Conservation (phyloP, 1,140 invertebrate species). For the Contarinia nasturtii region DNA sequence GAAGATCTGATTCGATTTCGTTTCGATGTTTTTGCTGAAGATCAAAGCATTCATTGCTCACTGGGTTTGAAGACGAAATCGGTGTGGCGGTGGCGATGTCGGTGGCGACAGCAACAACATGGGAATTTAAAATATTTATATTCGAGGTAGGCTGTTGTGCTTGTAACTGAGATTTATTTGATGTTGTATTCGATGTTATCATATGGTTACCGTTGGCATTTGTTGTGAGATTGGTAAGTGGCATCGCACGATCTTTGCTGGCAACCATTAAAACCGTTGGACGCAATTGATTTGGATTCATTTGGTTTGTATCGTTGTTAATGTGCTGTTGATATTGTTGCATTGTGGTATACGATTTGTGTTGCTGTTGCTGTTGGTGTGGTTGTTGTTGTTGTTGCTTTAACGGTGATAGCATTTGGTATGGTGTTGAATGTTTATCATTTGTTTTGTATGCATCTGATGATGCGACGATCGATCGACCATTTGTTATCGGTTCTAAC, state of each 20-base stretch:
- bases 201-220: conserved; percentile 1
- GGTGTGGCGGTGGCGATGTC: too few species aligned
- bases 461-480: conserved; percentile 17
- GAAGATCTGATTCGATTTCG: too few species aligned
- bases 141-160: neutral
- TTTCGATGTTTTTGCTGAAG: too few species aligned
- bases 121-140: neutral
- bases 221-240: conserved; percentile 4
- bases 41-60: too few species aligned
- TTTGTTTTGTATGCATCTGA: neutral
- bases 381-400: too few species aligned
- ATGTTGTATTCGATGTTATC: conserved; percentile 4
- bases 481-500: conserved; percentile 9
- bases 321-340: conserved; percentile 5
- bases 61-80: too few species aligned
- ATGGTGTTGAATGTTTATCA: conserved; percentile 5
- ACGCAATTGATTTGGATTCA: conserved; percentile 27
- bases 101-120: too few species aligned
- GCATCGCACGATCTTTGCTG: conserved; percentile 13
- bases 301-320: neutral
- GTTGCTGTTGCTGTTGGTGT: conserved; percentile 6
- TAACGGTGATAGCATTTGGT: conserved; percentile 6
- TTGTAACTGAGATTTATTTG: conserved; percentile 16
- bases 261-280: conserved; percentile 34
- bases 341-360: conserved; percentile 4